These are phyloP conservation scores for Lymantria dispar DNA, from an alignment of 2,888 invertebrate genomes.

Conservation along the genomic window DNA sequence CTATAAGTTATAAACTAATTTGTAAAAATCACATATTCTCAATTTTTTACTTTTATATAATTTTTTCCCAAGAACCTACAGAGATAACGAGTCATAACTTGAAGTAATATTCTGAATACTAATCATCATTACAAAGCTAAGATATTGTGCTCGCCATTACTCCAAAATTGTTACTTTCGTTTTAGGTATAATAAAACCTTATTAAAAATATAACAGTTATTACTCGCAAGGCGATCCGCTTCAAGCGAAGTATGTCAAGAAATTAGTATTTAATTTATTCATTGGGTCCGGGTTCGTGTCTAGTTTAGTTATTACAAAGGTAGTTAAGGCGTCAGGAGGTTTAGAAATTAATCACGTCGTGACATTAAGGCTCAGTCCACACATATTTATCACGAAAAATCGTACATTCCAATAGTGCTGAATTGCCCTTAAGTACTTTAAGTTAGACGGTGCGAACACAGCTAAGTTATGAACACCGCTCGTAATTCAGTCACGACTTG, in stretches of 20 bases:
- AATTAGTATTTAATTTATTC: constrained; percentile 79
- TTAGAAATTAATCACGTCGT: constrained; percentile 58
- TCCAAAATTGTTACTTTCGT: constrained; percentile 34
- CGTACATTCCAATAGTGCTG: constrained; percentile 24
- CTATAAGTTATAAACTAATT: too few species aligned
- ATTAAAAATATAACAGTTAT: constrained; percentile 61
- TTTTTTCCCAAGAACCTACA: too few species aligned
- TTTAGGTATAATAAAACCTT: constrained; percentile 31
- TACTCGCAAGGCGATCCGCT: constrained; percentile 72
- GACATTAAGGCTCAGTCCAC: constrained; percentile 34
- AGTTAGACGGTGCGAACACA: constrained; percentile 6
- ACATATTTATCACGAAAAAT: constrained; percentile 29
- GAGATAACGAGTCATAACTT: not conserved
- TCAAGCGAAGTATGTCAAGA: constrained; percentile 74
- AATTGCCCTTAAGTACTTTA: constrained; percentile 14
- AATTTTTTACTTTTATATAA: too few species aligned
- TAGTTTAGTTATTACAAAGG: constrained; percentile 62
- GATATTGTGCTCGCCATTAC: not conserved
- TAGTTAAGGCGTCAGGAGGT: constrained; percentile 52
- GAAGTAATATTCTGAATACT: not conserved
- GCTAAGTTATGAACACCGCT: constrained; percentile 18
- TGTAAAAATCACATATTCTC: too few species aligned
- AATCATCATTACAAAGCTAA: too few species aligned
- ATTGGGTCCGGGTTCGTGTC: constrained; percentile 66
- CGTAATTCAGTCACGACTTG: constrained; percentile 32